phyloP scores from a whole-genome alignment of 2,797 vertebrate genomes.

The Ficedula albicollis region DNA sequence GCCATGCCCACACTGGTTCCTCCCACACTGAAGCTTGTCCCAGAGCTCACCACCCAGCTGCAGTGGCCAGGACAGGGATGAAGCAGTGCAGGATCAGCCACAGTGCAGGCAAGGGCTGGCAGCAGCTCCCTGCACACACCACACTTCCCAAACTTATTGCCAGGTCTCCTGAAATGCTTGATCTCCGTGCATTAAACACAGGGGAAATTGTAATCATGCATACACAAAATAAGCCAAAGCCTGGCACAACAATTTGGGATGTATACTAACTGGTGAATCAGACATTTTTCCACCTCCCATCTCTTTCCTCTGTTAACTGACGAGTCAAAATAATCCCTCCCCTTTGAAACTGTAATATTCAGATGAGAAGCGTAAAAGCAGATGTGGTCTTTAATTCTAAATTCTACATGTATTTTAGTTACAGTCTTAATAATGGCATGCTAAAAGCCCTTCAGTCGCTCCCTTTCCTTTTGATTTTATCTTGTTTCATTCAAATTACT shows the following conservation, averaged over 20 bases:
- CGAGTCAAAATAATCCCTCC: neutral
- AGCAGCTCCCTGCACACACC: rapidly evolving
- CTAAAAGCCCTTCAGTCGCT: neutral
- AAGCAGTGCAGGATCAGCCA: no score
- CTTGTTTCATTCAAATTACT: neutral
- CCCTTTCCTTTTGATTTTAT: slow-evolving; percentile 29
- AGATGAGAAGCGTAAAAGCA: slow-evolving; percentile 21
- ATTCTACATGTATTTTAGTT: neutral
- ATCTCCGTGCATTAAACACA: neutral
- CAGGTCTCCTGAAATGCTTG: neutral
- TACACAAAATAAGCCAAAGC: neutral
- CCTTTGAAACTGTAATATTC: neutral
- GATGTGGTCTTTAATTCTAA: neutral
- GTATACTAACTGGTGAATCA: neutral
- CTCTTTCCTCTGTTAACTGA: neutral
- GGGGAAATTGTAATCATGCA: neutral
- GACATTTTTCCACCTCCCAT: neutral
- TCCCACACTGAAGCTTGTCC: rapidly evolving
- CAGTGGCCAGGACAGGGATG: rapidly evolving
- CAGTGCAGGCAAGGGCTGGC: rapidly evolving
- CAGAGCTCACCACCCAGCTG: rapidly evolving
- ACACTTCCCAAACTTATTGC: neutral
- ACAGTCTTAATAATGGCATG: neutral
- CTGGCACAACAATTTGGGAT: neutral
- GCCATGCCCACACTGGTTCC: rapidly evolving